Percentiles rank a stretch among this genome's conserved stretches.
Conservation (phyloP, 1,140 invertebrate genomes). For the Laodelphax striatellus region DNA sequence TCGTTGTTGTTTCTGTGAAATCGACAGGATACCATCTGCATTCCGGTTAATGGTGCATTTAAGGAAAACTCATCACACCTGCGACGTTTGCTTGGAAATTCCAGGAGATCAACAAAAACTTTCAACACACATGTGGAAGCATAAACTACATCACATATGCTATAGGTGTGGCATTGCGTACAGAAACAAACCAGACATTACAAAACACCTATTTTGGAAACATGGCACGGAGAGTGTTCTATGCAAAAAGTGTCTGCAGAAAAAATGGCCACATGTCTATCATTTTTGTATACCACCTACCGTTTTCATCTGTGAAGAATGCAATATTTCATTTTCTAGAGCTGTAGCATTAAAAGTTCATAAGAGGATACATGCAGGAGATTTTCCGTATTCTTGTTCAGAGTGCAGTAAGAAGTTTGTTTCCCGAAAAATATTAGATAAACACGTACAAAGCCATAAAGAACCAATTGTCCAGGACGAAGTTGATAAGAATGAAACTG, state of each 20-base stretch:
- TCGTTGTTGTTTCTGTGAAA: constrained; percentile 61
- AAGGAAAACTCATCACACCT: constrained; percentile 65
- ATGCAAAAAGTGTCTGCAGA: constrained; percentile 73
- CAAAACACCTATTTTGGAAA: constrained; percentile 81
- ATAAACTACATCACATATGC: constrained; percentile 73
- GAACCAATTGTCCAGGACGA: constrained; percentile 7
- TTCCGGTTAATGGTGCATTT: constrained; percentile 78
- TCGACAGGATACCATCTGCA: constrained; percentile 61
- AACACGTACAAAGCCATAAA: constrained; percentile 47
- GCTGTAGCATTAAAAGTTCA: constrained; percentile 73
- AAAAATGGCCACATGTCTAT: constrained; percentile 82
- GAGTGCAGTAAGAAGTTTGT: constrained; percentile 68
- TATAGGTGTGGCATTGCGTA: constrained; percentile 76
- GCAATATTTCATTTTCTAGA: constrained; percentile 54
- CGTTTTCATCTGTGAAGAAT: constrained; percentile 67
- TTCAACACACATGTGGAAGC: constrained; percentile 78
- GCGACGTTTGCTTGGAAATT: constrained; percentile 72
- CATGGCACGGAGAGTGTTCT: constrained; percentile 75
- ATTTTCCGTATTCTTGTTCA: constrained; percentile 54
- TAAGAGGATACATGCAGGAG: constrained; percentile 59
- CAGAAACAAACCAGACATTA: constrained; percentile 73
- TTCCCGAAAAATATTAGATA: constrained; percentile 60
- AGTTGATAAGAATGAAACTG: not conserved
- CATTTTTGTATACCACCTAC: constrained; percentile 74
- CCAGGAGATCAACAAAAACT: constrained; percentile 63